These are phyloP conservation scores for Brachyistius frenatus DNA, from an alignment of 2,113 vertebrate genomes.

Conservation along the genomic window DNA sequence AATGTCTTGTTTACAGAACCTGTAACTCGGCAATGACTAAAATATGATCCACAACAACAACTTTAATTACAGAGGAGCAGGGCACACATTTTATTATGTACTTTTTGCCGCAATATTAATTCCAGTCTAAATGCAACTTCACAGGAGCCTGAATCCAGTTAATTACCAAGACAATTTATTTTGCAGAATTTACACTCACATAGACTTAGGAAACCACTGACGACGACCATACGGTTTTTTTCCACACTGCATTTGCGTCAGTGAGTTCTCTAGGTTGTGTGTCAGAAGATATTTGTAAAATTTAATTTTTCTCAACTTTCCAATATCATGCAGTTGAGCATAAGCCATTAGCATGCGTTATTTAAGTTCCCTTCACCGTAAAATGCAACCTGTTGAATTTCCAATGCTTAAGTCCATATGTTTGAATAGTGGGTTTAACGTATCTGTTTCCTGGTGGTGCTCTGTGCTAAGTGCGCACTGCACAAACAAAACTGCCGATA, in stretches of 20 bases:
- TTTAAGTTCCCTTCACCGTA: not conserved
- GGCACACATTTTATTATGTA: not conserved
- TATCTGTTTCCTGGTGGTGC: not conserved
- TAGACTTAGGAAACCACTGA: too few relatives aligned
- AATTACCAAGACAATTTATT: not conserved
- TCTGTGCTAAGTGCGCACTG: not conserved
- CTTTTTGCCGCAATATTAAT: not conserved
- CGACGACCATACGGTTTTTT: too few relatives aligned
- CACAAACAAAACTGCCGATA: conserved; percentile 49
- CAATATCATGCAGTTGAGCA: not conserved
- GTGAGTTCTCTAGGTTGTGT: too few relatives aligned
- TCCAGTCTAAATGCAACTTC: not conserved
- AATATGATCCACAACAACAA: not conserved
- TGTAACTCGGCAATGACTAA: not conserved
- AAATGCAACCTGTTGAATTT: not conserved
- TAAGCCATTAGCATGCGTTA: not conserved
- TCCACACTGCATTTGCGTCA: too few relatives aligned
- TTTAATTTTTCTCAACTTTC: not conserved
- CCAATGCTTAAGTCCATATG: not conserved
- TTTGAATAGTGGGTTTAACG: not conserved
- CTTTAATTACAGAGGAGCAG: too few relatives aligned
- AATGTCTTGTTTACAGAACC: not conserved
- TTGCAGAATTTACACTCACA: not conserved
- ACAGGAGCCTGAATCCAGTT: not conserved
- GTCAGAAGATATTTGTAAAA: not conserved